phyloP scores from a whole-genome alignment of 2,888 invertebrate genomes.

The Meghimatium bilineatum region DNA sequence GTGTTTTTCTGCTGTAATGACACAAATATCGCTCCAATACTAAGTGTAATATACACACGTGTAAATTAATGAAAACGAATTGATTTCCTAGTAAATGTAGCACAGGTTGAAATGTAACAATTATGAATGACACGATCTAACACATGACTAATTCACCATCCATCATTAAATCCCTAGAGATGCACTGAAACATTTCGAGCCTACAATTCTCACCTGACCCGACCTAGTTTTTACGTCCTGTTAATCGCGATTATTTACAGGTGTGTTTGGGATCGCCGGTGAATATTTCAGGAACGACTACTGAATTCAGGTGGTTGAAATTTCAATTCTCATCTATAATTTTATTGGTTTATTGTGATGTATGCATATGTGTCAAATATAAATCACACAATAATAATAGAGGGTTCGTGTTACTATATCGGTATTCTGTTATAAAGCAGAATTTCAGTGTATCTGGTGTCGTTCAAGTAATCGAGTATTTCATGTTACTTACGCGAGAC shows the following conservation, averaged over 20 bases:
- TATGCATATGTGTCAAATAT: too few species aligned
- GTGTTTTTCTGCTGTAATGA: not conserved
- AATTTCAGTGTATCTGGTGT: too few species aligned
- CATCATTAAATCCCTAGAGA: not conserved
- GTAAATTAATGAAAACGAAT: not conserved
- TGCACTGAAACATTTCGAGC: not conserved
- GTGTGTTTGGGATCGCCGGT: not conserved
- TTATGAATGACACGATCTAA: too few species aligned
- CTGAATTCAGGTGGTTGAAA: not conserved
- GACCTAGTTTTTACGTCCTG: not conserved
- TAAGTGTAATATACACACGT: not conserved
- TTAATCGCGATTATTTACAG: not conserved
- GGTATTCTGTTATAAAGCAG: too few species aligned
- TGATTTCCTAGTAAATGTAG: too few species aligned
- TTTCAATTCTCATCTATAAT: too few species aligned
- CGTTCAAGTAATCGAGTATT: slow-evolving; percentile 6
- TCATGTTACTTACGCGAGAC: not conserved
- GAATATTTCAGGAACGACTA: not conserved
- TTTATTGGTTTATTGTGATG: too few species aligned
- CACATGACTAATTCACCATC: too few species aligned
- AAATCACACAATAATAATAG: too few species aligned
- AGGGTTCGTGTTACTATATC: too few species aligned
- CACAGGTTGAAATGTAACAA: too few species aligned
- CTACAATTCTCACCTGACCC: not conserved
- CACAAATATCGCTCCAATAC: too few species aligned